Conservation (phyloP, 2,797 vertebrate species). For the Sphaeramia orbicularis region DNA sequence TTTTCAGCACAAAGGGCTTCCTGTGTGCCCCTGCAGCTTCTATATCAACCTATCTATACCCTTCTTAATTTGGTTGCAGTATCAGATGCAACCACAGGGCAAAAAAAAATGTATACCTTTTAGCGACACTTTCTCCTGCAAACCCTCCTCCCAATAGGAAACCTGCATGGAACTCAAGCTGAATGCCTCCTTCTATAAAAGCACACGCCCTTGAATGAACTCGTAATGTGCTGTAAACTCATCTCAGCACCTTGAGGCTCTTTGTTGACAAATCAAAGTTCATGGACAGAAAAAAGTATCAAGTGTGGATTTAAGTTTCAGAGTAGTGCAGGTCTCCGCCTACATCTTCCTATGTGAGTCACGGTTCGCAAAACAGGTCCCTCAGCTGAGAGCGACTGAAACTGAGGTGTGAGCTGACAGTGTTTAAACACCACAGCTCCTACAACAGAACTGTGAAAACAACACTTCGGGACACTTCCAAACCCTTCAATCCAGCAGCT, state of each 20-base stretch:
- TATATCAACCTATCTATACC: background rate
- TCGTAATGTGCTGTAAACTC: background rate
- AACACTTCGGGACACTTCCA: too few relatives aligned
- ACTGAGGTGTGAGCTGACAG: background rate
- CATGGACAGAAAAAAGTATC: slow-evolving; percentile 4
- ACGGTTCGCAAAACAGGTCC: slow-evolving; percentile 53
- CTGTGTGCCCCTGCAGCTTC: background rate
- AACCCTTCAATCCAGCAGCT: too few relatives aligned
- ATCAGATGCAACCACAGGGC: too few relatives aligned
- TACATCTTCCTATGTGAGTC: slow-evolving; percentile 39
- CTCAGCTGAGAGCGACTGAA: background rate
- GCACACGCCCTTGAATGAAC: slow-evolving; percentile 34
- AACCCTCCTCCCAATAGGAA: background rate
- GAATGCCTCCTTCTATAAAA: background rate
- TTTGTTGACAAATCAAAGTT: slow-evolving; percentile 55
- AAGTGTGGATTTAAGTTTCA: slow-evolving; percentile 26
- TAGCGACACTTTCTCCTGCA: background rate
- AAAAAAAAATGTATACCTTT: background rate
- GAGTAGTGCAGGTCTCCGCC: slow-evolving; percentile 13
- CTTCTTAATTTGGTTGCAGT: background rate
- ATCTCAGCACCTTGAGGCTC: background rate
- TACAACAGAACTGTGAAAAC: background rate
- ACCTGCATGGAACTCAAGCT: background rate
- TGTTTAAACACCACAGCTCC: slow-evolving; percentile 17
- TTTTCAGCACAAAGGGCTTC: background rate